Percentiles rank a stretch among this genome's conserved stretches.
These are phyloP conservation scores for Brachionus calyciflorus DNA, from an alignment of 1,140 invertebrate species.

Conservation along the genomic window DNA sequence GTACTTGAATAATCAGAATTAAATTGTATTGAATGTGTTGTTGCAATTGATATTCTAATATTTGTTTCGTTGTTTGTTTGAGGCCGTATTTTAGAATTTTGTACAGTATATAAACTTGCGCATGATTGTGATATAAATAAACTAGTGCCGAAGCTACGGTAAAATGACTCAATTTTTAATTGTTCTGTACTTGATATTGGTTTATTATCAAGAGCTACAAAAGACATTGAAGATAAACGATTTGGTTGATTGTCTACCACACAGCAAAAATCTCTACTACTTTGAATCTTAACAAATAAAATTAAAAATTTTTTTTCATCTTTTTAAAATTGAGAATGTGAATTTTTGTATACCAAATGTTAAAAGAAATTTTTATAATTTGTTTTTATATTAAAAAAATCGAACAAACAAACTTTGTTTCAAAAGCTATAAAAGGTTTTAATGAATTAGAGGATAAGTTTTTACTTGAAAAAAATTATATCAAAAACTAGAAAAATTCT, in stretches of 20 bases:
- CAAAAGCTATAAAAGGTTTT: too few relatives aligned
- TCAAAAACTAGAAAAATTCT: too few relatives aligned
- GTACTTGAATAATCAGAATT: background rate
- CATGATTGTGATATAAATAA: slow-evolving; percentile 27
- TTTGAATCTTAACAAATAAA: background rate
- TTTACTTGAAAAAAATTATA: too few relatives aligned
- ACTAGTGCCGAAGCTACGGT: slow-evolving; percentile 29
- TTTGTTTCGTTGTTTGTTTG: background rate
- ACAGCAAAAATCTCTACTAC: background rate
- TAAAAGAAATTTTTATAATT: too few relatives aligned
- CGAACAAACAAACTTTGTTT: too few relatives aligned
- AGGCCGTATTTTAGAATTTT: background rate
- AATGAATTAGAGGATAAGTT: too few relatives aligned
- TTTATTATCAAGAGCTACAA: background rate
- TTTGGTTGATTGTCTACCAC: background rate
- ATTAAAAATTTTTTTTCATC: background rate
- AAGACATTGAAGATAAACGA: background rate
- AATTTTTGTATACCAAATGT: too few relatives aligned
- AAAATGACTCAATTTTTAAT: slow-evolving; percentile 23
- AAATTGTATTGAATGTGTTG: slow-evolving; percentile 8
- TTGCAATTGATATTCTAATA: background rate
- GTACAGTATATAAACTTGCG: background rate
- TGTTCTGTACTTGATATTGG: background rate
- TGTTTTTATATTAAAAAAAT: too few relatives aligned
- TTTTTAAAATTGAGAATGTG: too few relatives aligned